Evolutionary conservation across 2,113 vertebrate species (phyloP).

Genomic region (Sinosuthora webbiana): DNA sequence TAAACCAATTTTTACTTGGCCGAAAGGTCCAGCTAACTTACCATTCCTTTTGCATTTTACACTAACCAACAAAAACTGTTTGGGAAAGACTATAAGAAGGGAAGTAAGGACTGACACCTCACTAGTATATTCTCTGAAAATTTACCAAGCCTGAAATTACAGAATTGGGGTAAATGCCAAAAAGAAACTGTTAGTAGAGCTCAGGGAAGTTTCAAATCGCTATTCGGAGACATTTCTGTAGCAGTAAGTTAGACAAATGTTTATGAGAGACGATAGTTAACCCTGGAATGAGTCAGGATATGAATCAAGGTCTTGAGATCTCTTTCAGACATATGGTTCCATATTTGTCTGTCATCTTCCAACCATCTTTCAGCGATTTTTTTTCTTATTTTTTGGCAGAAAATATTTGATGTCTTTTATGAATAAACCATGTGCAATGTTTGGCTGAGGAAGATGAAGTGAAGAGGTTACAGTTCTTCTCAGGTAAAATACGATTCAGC

Average conservation of each 20-base stretch:
- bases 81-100: background rate
- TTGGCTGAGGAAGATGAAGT: background rate
- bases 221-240: background rate
- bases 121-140: background rate
- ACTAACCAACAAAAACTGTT: background rate
- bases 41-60: background rate
- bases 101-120: background rate
- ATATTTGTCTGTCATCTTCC: background rate
- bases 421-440: background rate
- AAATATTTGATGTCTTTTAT: background rate
- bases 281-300: background rate
- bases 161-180: background rate
- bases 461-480: background rate
- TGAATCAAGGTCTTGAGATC: background rate
- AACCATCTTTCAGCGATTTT: background rate
- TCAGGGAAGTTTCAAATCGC: background rate
- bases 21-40: background rate
- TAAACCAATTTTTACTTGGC: background rate
- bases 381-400: background rate
- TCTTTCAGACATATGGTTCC: background rate
- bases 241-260: background rate
- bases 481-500: background rate
- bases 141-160: background rate
- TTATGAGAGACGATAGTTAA: background rate
- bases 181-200: background rate